Conservation (phyloP, 2,888 invertebrate species). For the Orthonevra nobilis region DNA sequence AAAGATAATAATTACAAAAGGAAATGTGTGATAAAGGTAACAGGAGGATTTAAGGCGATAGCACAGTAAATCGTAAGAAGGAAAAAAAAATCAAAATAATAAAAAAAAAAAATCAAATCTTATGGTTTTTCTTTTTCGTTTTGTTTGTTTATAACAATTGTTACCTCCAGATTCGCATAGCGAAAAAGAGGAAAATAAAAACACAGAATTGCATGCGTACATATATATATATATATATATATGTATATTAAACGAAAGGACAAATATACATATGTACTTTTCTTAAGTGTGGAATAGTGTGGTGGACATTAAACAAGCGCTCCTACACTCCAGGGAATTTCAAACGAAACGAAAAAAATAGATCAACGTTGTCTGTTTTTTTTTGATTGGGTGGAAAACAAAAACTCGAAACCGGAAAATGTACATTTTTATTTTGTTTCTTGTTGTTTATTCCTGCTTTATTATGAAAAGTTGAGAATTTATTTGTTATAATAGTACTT, state of each 20-base stretch:
- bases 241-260: too few species aligned
- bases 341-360: conserved; percentile 42
- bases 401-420: too few species aligned
- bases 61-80: conserved; percentile 11
- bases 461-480: conserved; percentile 61
- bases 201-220: neutral
- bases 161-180: neutral
- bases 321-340: too few species aligned
- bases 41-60: conserved; percentile 27
- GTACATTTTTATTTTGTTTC: conserved; percentile 11
- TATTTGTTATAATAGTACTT: conserved; percentile 66
- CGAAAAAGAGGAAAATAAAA: conserved; percentile 13
- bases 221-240: conserved; percentile 3
- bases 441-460: conserved; percentile 50
- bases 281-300: too few species aligned
- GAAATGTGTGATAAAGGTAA: conserved; percentile 20
- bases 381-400: too few species aligned
- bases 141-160: too few species aligned
- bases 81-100: too few species aligned
- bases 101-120: too few species aligned
- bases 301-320: too few species aligned
- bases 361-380: conserved; percentile 55
- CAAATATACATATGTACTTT: too few species aligned
- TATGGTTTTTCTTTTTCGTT: too few species aligned
- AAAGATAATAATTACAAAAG: conserved; percentile 32